A percentile compares a stretch with the other conserved stretches of the same genome.
These are phyloP conservation scores for Aradophagus sp. DNA, from an alignment of 1,140 invertebrate genomes.

Conservation along the genomic window DNA sequence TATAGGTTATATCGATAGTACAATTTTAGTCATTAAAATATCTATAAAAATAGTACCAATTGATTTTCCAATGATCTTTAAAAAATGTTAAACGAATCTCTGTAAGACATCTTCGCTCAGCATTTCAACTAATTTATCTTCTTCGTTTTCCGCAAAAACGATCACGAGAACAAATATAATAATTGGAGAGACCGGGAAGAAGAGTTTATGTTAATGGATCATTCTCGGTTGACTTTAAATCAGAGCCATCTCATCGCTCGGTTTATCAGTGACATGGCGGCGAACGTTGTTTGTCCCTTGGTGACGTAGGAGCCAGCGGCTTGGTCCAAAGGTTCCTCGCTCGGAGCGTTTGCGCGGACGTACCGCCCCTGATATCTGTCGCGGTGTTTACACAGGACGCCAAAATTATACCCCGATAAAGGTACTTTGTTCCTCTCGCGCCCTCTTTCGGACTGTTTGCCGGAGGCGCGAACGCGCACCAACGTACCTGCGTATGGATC, in stretches of 20 bases:
- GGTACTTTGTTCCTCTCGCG: slow-evolving; percentile 48
- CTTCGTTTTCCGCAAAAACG: too few species aligned
- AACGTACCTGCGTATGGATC: slow-evolving; percentile 43
- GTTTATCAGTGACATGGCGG: slow-evolving; percentile 49
- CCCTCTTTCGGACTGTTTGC: slow-evolving; percentile 28
- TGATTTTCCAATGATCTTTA: too few species aligned
- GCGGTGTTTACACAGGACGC: slow-evolving; percentile 57
- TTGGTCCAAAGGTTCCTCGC: slow-evolving; percentile 54
- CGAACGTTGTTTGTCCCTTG: slow-evolving; percentile 57
- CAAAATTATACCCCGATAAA: slow-evolving; percentile 67
- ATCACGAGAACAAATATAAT: too few species aligned
- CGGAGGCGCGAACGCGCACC: slow-evolving; percentile 33
- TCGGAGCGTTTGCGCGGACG: slow-evolving; percentile 46
- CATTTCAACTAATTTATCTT: too few species aligned
- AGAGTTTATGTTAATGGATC: too few species aligned
- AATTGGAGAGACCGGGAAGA: too few species aligned
- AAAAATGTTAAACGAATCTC: too few species aligned
- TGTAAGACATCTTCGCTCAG: too few species aligned
- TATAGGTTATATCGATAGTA: too few species aligned
- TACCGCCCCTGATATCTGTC: slow-evolving; percentile 63
- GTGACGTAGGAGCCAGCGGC: slow-evolving; percentile 43
- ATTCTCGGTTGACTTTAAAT: slow-evolving; percentile 32
- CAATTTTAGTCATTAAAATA: too few species aligned
- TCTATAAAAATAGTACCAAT: too few species aligned
- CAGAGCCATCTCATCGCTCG: slow-evolving; percentile 29